Percentiles rank a stretch among this genome's conserved stretches.
phyloP scores from a whole-genome alignment of 2,113 vertebrate species.

The Tupaia tana region DNA sequence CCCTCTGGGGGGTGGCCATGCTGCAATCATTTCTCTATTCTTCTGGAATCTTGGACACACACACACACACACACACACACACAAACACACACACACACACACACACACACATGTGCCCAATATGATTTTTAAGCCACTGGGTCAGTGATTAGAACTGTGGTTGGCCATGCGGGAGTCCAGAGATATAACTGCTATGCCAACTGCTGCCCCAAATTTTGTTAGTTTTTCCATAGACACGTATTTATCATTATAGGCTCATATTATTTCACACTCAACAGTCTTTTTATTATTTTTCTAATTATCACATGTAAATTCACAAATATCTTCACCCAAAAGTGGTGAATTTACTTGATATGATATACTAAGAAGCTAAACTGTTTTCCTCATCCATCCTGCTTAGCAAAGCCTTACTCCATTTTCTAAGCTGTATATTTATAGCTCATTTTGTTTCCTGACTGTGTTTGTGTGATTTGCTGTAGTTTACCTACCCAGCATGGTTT shows the following conservation, averaged over 20 bases:
- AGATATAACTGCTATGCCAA: too few relatives aligned
- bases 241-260: background rate
- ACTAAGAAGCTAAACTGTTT: background rate
- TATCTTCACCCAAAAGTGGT: background rate
- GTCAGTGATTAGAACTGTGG: too few relatives aligned
- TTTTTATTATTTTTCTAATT: conserved; percentile 43
- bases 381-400: background rate
- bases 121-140: too few relatives aligned
- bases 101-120: too few relatives aligned
- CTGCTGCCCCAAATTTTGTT: background rate
- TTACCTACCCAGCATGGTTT: background rate
- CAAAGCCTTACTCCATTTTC: background rate
- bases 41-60: too few relatives aligned
- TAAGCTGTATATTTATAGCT: background rate
- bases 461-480: background rate
- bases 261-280: background rate
- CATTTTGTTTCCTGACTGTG: background rate
- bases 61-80: too few relatives aligned
- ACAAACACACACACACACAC: too few relatives aligned
- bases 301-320: background rate
- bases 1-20: too few relatives aligned
- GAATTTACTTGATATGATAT: background rate
- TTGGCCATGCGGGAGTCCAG: too few relatives aligned
- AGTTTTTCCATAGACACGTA: background rate
- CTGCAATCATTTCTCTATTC: too few relatives aligned